Evolutionary conservation across 2,888 invertebrate species (phyloP).

Genomic region (Abrostola triplasia): DNA sequence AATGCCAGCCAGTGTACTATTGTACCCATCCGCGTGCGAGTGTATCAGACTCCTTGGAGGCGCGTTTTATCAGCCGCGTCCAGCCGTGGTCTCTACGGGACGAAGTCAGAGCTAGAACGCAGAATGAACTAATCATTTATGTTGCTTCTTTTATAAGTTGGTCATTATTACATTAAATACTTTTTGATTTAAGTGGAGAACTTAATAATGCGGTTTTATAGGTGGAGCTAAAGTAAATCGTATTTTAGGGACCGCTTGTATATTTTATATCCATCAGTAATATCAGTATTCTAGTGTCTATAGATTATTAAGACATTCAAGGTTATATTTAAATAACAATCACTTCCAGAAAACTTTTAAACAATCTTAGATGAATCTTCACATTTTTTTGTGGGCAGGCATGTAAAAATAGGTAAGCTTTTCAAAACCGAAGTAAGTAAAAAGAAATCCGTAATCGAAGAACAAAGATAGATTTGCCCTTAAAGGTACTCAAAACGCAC

Average conservation of each 20-base stretch:
- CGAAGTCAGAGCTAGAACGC: conserved; percentile 27
- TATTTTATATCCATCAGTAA: no score
- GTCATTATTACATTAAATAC: conserved; percentile 30
- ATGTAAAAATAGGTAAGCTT: no score
- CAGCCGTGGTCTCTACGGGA: conserved; percentile 48
- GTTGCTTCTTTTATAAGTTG: conserved; percentile 48
- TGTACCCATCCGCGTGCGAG: conserved; percentile 36
- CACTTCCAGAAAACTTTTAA: no score
- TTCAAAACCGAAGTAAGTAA: no score
- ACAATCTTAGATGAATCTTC: no score
- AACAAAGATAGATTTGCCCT: neutral
- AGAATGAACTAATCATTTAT: conserved; percentile 41
- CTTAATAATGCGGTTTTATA: neutral
- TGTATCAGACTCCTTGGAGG: conserved; percentile 37
- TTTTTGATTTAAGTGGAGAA: neutral
- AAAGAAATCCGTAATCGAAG: neutral
- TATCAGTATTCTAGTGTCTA: no score
- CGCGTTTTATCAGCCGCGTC: conserved; percentile 55
- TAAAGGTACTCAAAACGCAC: conserved; percentile 1
- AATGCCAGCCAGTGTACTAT: conserved; percentile 31
- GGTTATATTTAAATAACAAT: no score
- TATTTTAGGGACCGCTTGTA: no score
- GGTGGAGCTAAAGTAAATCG: no score
- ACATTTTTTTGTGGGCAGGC: no score
- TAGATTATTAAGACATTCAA: no score